Evolutionary conservation across 2,797 vertebrate genomes (phyloP).

Genomic region (Hoplostethus mediterraneus): DNA sequence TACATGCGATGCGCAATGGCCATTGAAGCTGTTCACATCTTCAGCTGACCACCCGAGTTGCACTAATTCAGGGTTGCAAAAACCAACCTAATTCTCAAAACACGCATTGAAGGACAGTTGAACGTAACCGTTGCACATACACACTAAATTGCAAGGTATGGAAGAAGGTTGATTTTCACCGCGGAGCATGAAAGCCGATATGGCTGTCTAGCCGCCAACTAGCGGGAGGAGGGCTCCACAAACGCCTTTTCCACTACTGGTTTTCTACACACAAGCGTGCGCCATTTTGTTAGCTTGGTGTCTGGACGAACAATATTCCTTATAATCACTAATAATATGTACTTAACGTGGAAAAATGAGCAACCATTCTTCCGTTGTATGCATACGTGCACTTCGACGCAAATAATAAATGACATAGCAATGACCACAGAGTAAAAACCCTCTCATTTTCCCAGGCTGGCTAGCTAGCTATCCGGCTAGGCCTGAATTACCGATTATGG

Average conservation of each 20-base stretch:
- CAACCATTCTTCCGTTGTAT: accelerated
- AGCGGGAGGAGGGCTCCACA: slow-evolving; percentile 41
- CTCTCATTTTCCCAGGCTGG: neutral
- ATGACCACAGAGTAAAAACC: neutral
- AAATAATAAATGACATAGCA: accelerated
- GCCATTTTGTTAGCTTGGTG: slow-evolving; percentile 83
- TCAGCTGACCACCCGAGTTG: slow-evolving; percentile 45
- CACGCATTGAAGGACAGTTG: neutral
- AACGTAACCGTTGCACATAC: too few relatives aligned
- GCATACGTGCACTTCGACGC: accelerated
- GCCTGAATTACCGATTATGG: slow-evolving; percentile 67
- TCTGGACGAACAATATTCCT: slow-evolving; percentile 56
- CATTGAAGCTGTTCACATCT: slow-evolving; percentile 37
- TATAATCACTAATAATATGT: slow-evolving; percentile 21
- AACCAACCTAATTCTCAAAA: slow-evolving; percentile 20
- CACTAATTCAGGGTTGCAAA: slow-evolving; percentile 29
- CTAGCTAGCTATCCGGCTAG: slow-evolving; percentile 57
- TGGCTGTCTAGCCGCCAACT: slow-evolving; percentile 13
- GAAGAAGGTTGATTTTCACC: neutral
- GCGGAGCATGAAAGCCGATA: neutral
- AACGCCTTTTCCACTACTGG: slow-evolving; percentile 49
- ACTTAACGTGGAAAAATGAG: accelerated
- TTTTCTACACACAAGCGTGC: slow-evolving; percentile 65
- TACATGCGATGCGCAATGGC: slow-evolving; percentile 12
- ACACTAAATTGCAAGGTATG: neutral